phyloP scores from a whole-genome alignment of 2,113 vertebrate species.

The Hylia prasina region DNA sequence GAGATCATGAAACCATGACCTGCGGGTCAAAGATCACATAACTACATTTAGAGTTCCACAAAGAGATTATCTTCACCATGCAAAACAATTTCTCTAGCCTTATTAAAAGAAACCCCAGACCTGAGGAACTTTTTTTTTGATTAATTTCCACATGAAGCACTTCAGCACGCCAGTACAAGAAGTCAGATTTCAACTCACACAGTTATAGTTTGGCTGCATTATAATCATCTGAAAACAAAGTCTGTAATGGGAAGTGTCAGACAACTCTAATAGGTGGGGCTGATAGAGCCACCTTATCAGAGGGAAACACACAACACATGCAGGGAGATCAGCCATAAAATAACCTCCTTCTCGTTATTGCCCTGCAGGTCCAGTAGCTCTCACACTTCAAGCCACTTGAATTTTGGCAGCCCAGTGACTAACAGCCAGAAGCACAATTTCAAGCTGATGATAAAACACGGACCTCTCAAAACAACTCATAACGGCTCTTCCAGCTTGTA shows the following conservation, averaged over 20 bases:
- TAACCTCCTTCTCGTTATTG: slow-evolving; percentile 12
- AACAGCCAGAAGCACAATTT: slow-evolving; percentile 29
- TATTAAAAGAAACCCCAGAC: background rate
- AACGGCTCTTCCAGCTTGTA: slow-evolving; percentile 44
- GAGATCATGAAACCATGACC: background rate
- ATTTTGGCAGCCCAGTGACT: slow-evolving; percentile 52
- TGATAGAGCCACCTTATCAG: slow-evolving; percentile 11
- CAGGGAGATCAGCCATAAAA: slow-evolving; percentile 21
- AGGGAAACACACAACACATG: slow-evolving; percentile 12
- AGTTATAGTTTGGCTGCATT: background rate
- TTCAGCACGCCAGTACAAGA: background rate
- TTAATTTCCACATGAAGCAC: background rate
- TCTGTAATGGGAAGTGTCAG: background rate
- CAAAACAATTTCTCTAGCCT: background rate
- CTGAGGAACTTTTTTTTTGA: background rate
- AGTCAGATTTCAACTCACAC: slow-evolving; percentile 29
- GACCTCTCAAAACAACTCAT: slow-evolving; percentile 44
- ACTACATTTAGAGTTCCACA: background rate
- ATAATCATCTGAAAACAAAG: slow-evolving; percentile 33
- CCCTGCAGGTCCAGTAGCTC: slow-evolving; percentile 33
- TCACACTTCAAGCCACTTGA: slow-evolving; percentile 24
- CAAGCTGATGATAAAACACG: slow-evolving; percentile 29
- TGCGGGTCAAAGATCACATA: background rate
- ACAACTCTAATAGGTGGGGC: slow-evolving; percentile 50
- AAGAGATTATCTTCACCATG: background rate